Evolutionary conservation across 1,140 invertebrate genomes (phyloP).

Genomic region (Pemphigus obesinymphae): DNA sequence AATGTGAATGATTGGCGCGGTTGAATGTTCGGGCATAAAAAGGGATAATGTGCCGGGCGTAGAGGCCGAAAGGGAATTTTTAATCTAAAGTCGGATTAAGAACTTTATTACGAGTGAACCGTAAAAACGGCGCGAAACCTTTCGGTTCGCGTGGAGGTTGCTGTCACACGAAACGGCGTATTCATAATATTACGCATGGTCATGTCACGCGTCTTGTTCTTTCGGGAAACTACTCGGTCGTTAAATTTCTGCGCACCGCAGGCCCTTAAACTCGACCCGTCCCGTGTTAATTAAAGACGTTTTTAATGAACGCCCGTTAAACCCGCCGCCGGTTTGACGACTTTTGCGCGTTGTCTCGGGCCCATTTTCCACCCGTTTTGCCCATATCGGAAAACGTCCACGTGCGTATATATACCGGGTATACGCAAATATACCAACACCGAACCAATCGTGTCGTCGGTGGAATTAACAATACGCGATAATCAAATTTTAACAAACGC

Average conservation of each 20-base stretch:
- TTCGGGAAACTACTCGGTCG: background rate
- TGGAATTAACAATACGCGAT: too few relatives aligned
- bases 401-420: too few relatives aligned
- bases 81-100: background rate
- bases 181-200: background rate
- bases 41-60: background rate
- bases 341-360: background rate
- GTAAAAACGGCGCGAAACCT: background rate
- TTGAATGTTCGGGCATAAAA: background rate
- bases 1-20: background rate
- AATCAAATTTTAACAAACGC: too few relatives aligned
- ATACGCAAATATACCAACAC: too few relatives aligned
- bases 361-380: too few relatives aligned
- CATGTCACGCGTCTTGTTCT: background rate
- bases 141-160: background rate
- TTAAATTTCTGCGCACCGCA: background rate
- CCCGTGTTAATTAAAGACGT: constrained; percentile 28
- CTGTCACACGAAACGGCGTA: background rate
- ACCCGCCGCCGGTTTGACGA: constrained; percentile 13
- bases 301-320: constrained; percentile 39
- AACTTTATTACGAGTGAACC: background rate
- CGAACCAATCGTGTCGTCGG: too few relatives aligned
- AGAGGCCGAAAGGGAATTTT: background rate
- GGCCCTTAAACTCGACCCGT: background rate
- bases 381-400: too few relatives aligned